These are phyloP conservation scores for Sipha maydis DNA, from an alignment of 2,888 invertebrate species.

Conservation along the genomic window DNA sequence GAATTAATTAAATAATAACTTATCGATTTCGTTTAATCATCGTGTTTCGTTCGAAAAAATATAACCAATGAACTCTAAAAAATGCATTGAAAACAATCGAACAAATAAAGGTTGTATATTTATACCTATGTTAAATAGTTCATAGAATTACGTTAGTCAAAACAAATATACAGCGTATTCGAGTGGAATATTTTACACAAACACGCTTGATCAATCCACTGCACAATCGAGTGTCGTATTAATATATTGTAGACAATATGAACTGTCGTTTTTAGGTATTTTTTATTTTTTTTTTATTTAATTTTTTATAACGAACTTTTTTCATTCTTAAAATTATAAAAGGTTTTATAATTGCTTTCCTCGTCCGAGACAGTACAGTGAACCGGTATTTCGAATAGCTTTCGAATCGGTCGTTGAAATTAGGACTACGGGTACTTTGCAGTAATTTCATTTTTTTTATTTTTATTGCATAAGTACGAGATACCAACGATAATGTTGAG, in stretches of 20 bases:
- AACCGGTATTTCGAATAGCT: constrained; percentile 55
- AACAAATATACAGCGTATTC: not conserved
- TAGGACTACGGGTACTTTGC: constrained; percentile 50
- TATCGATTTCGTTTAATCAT: no score
- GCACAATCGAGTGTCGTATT: not conserved
- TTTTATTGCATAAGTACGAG: not conserved
- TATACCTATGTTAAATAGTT: not conserved
- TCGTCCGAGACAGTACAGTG: not conserved
- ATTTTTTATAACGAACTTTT: not conserved
- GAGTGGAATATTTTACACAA: not conserved
- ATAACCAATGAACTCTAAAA: not conserved
- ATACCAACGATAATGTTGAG: not conserved
- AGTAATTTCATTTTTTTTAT: constrained; percentile 9
- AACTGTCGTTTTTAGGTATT: not conserved
- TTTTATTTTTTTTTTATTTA: not conserved
- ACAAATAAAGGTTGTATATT: not conserved
- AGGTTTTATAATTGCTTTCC: constrained; percentile 37
- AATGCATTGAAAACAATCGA: not conserved
- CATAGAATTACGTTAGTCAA: not conserved
- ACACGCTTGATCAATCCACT: not conserved
- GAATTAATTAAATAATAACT: no score
- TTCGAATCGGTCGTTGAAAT: constrained; percentile 55
- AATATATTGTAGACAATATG: not conserved
- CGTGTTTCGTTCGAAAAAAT: not conserved
- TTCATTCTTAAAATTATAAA: constrained; percentile 28